Percentiles rank a stretch among this genome's conserved stretches.
Conservation (phyloP, 2,113 vertebrate genomes). For the Talpa occidentalis region DNA sequence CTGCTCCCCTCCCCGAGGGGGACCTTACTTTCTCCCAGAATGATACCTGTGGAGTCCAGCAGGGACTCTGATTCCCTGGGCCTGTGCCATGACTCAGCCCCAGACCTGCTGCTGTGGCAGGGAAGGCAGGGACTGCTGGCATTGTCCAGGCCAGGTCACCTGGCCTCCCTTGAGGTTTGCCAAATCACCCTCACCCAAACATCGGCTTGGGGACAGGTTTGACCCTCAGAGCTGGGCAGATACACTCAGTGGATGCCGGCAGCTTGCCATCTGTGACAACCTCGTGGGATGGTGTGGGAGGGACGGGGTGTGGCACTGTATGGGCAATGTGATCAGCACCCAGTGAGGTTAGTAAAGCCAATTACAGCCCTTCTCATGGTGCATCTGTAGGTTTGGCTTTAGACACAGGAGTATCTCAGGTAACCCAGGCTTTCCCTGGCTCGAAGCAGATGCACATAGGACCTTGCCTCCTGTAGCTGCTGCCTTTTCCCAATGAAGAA, state of each 20-base stretch:
- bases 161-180: background rate
- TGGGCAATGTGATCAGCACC: accelerated
- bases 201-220: background rate
- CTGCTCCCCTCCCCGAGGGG: background rate
- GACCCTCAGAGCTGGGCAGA: background rate
- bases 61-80: background rate
- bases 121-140: background rate
- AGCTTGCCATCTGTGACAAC: no score
- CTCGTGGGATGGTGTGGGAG: background rate
- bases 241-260: accelerated
- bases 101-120: background rate
- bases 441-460: background rate
- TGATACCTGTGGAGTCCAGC: background rate
- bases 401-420: background rate
- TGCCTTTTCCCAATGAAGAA: background rate
- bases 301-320: no score
- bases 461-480: background rate
- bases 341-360: background rate
- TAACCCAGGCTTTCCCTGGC: background rate
- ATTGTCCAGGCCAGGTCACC: background rate
- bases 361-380: background rate
- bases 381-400: background rate
- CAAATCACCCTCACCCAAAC: background rate
- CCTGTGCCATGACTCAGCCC: background rate
- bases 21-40: background rate